Evolutionary conservation across 2,797 vertebrate genomes (phyloP).

Genomic region (Darevskia nairensis): DNA sequence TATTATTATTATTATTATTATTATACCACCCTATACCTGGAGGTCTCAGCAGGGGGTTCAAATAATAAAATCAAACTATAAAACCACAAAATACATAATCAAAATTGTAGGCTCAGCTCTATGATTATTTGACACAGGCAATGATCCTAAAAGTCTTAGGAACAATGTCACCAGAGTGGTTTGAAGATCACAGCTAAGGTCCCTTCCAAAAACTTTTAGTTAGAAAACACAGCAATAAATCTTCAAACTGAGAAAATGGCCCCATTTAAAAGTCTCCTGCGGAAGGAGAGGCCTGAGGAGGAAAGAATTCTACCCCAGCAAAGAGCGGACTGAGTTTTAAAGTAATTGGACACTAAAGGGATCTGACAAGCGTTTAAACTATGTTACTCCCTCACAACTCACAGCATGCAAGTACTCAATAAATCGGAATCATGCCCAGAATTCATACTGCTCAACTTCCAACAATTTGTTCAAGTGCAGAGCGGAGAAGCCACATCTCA

Average conservation of each 20-base stretch:
- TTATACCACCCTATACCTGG: too few species aligned
- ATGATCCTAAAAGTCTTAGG: not conserved
- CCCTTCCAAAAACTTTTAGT: not conserved
- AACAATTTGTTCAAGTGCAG: not conserved
- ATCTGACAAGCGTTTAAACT: not conserved
- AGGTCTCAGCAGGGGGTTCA: too few species aligned
- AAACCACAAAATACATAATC: too few species aligned
- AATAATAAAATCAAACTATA: too few species aligned
- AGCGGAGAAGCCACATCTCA: not conserved
- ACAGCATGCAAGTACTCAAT: not conserved
- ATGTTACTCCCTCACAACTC: not conserved
- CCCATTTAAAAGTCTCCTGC: slow-evolving; percentile 2
- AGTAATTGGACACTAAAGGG: not conserved
- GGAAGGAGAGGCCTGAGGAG: not conserved
- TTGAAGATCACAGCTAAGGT: not conserved
- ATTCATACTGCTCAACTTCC: not conserved
- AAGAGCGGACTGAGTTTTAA: not conserved
- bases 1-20: too few species aligned
- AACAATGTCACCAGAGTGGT: not conserved
- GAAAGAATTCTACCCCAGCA: not conserved
- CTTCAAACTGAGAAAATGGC: slow-evolving; percentile 2
- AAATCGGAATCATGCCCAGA: not conserved
- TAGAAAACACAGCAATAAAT: not conserved
- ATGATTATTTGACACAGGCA: not conserved
- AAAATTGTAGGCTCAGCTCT: too few species aligned